Base-by-base conservation (phyloP, 2,888 invertebrate genomes). In the Eledona agricola region DNA sequence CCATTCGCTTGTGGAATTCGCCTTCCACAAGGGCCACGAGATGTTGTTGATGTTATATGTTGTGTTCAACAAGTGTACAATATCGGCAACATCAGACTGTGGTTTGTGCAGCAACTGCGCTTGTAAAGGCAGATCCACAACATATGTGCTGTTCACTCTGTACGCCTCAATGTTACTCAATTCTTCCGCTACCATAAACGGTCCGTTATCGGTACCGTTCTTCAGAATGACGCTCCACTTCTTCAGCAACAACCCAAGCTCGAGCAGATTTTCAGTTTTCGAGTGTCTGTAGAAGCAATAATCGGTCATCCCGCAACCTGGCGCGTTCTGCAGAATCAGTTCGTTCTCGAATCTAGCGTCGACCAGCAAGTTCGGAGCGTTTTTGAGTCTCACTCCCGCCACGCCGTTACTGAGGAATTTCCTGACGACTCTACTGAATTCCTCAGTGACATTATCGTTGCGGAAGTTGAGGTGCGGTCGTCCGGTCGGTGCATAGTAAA, bases 391-490 rank as follows among this genome's bases (percentile, higher is more conserved):
- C 66, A 97, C 85, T 2, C 97, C 97, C 58, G 82, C 84, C 0
- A 92, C 87, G 0, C 95, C 96, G 1, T 85, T 79, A 2, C 82
- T 77, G 57, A 94, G 69, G 84, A 94, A 91, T 60, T 82, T 83
- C 22, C 77, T 74, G 1, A 96, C 72, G 0, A 89, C 87, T 0
- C 79, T 77, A 65, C 86, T 78, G 60, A 93, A 86, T 69, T 84
- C 83, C 1, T 79, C 69, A 1, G 86, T 79, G 0, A 92, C 89
- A 0, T 74, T 70, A 0, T 80, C 76, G 68, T 91, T 89, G 51
- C 84, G 80, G 80, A 89, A 90, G 78, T 94, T 92, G 2, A 96
- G 81, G 71, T 94, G 93, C 0, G 94, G 89, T 65, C 85, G 83
- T 0, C 80, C 80, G 65, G 87, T 89, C 65, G 90, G 90, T 53